phyloP scores from a whole-genome alignment of 2,113 vertebrate genomes.

The Furnarius figulus region DNA sequence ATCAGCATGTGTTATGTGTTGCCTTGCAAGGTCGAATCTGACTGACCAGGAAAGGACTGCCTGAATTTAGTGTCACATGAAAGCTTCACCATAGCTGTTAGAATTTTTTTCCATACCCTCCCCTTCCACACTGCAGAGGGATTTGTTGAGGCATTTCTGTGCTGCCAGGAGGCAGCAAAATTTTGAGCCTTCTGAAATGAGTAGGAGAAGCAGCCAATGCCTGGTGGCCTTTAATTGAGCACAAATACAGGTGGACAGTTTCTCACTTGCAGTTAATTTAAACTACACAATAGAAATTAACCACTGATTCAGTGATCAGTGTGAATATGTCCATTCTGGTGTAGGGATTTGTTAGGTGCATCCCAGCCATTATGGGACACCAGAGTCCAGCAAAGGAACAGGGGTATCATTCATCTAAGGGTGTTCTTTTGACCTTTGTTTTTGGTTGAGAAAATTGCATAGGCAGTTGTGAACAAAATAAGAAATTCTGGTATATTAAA shows the following conservation, averaged over 20 bases:
- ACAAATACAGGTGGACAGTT: neutral
- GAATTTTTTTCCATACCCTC: neutral
- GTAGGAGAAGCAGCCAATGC: neutral
- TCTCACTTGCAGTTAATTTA: neutral
- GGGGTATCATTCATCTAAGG: neutral
- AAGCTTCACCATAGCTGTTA: neutral
- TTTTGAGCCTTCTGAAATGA: neutral
- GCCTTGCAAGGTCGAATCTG: neutral
- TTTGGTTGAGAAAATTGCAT: neutral
- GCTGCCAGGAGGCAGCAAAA: neutral
- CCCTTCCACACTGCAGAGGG: neutral
- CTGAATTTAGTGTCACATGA: neutral
- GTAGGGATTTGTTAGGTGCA: neutral
- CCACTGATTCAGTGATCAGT: neutral
- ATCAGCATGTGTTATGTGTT: neutral
- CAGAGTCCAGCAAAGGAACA: neutral
- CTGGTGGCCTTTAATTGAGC: neutral
- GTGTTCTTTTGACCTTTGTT: neutral
- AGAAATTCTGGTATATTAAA: neutral
- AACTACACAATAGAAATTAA: neutral
- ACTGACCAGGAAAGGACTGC: neutral
- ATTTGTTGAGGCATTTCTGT: neutral
- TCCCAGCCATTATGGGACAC: neutral
- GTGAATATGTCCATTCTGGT: neutral
- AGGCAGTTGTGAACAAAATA: neutral